Evolutionary conservation across 2,113 vertebrate genomes (phyloP).

Genomic region (Eupsittula cactorum): DNA sequence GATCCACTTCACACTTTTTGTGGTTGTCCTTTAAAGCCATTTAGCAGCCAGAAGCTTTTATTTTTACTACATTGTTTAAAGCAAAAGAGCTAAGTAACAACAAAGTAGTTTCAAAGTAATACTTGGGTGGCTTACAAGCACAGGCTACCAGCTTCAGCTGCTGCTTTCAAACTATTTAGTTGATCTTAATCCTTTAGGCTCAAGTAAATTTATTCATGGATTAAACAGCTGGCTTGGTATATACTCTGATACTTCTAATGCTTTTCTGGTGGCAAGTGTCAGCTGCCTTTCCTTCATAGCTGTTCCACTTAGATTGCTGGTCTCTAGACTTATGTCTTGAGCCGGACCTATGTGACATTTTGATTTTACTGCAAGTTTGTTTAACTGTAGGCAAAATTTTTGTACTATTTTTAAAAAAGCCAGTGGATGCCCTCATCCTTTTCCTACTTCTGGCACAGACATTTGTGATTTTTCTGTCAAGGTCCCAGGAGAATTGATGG

Average conservation of each 20-base stretch:
- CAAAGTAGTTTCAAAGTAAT: neutral
- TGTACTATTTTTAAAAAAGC: neutral
- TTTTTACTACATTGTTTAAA: neutral
- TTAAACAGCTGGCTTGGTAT: neutral
- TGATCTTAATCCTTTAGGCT: neutral
- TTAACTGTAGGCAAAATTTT: neutral
- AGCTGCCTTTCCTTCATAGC: neutral
- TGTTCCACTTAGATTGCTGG: neutral
- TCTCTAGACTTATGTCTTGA: neutral
- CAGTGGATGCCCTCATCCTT: neutral
- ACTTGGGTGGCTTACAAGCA: neutral
- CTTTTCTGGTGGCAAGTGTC: neutral
- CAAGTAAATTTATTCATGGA: neutral
- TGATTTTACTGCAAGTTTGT: neutral
- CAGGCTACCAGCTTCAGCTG: neutral
- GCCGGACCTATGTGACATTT: neutral
- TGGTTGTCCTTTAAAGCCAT: neutral
- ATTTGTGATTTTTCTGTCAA: neutral
- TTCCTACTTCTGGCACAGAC: neutral
- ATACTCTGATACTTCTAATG: neutral
- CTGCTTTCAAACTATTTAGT: neutral
- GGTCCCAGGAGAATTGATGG: neutral
- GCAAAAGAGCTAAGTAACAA: neutral
- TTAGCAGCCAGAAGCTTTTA: neutral
- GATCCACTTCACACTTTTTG: neutral